Evolutionary conservation across 2,797 vertebrate species (phyloP).

Genomic region (Acanthurus tractus): DNA sequence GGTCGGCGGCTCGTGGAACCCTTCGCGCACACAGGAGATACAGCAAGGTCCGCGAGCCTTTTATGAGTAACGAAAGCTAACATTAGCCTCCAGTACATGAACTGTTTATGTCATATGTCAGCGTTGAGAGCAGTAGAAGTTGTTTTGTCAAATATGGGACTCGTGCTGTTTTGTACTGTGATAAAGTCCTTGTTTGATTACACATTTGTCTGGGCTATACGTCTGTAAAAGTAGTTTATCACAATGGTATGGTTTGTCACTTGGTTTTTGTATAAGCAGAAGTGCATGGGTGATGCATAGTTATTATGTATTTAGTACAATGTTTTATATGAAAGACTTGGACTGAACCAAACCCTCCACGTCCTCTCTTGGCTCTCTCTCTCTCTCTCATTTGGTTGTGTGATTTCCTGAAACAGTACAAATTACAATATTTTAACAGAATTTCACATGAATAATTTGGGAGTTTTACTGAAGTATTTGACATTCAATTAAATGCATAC

Average conservation of each 20-base stretch:
- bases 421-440: background rate
- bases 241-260: background rate
- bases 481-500: no score
- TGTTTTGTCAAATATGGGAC: no score
- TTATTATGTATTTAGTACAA: background rate
- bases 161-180: background rate
- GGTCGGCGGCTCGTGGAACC: constrained; percentile 31
- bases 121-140: background rate
- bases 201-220: background rate
- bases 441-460: background rate
- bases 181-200: background rate
- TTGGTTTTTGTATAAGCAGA: background rate
- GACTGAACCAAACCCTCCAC: background rate
- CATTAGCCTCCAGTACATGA: constrained; percentile 46
- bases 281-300: background rate
- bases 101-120: background rate
- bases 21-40: constrained; percentile 67
- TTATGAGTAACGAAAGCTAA: constrained; percentile 36
- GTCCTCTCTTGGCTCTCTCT: background rate
- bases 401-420: background rate
- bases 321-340: background rate
- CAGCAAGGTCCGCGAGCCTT: constrained; percentile 81
- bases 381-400: background rate
- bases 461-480: background rate
- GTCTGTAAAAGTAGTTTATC: no score